A percentile compares a stretch with the other conserved stretches of the same genome.
These are phyloP conservation scores for Rhyacophila brunnea DNA, from an alignment of 1,140 invertebrate species.

Conservation along the genomic window DNA sequence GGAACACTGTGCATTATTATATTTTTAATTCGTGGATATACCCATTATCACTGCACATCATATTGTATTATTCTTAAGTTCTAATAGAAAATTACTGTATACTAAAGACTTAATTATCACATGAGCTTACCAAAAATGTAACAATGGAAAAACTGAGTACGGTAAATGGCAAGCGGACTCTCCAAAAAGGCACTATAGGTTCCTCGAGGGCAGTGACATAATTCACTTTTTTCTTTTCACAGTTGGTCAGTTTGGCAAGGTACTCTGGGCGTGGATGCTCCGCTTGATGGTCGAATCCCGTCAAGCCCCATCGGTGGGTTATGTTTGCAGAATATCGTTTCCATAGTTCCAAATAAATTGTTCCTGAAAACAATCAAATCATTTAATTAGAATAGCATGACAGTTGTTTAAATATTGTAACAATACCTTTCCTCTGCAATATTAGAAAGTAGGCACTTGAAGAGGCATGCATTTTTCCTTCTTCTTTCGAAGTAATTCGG, in stretches of 20 bases:
- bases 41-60: no score
- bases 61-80: no score
- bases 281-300: constrained; percentile 80
- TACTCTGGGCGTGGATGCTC: constrained; percentile 78
- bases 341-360: constrained; percentile 91
- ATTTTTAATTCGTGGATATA: no score
- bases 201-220: constrained; percentile 28
- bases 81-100: no score
- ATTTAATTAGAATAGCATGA: neutral
- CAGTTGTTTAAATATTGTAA: neutral
- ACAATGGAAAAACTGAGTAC: constrained; percentile 28
- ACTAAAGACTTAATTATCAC: no score
- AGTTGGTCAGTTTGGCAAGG: constrained; percentile 25
- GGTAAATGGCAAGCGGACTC: constrained; percentile 26
- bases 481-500: no score
- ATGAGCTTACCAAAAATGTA: constrained; percentile 22
- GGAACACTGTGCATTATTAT: no score
- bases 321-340: constrained; percentile 90
- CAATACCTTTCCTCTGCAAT: no score
- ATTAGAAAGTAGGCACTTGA: no score
- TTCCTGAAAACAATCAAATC: constrained; percentile 58
- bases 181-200: constrained; percentile 31
- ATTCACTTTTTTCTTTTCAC: constrained; percentile 26
- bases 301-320: constrained; percentile 88
- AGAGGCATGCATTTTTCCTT: no score